These are phyloP conservation scores for Margarornis squamiger DNA, from an alignment of 2,797 vertebrate genomes.

Conservation along the genomic window DNA sequence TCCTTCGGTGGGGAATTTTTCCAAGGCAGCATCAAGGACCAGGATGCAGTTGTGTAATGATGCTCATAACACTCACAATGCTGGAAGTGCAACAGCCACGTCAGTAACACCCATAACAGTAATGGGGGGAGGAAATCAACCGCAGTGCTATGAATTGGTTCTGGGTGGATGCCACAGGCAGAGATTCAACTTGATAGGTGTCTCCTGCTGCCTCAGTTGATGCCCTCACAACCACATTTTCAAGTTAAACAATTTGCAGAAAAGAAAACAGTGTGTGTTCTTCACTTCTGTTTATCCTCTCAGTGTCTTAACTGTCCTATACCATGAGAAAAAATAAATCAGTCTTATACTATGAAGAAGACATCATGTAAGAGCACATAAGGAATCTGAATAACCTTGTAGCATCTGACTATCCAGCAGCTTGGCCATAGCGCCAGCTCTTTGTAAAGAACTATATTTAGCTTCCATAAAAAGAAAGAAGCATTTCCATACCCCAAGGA, in stretches of 20 bases:
- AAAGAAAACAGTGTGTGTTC: fast-evolving
- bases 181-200: not conserved
- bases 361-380: not conserved
- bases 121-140: not conserved
- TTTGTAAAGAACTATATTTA: not conserved
- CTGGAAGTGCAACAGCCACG: not conserved
- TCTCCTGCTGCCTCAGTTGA: not conserved
- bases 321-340: not conserved
- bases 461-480: not conserved
- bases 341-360: not conserved
- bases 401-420: not conserved
- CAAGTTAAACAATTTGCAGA: not conserved
- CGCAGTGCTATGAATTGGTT: not conserved
- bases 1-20: not conserved
- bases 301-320: constrained; percentile 20
- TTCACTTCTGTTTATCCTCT: not conserved
- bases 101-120: fast-evolving
- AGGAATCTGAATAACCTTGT: not conserved
- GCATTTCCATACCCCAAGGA: not conserved
- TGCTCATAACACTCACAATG: fast-evolving
- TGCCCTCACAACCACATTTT: not conserved
- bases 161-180: not conserved
- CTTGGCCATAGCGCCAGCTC: not conserved
- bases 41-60: not conserved
- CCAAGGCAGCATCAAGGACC: not conserved